phyloP scores from a whole-genome alignment of 2,888 invertebrate species.

The Tenthredo amoena region DNA sequence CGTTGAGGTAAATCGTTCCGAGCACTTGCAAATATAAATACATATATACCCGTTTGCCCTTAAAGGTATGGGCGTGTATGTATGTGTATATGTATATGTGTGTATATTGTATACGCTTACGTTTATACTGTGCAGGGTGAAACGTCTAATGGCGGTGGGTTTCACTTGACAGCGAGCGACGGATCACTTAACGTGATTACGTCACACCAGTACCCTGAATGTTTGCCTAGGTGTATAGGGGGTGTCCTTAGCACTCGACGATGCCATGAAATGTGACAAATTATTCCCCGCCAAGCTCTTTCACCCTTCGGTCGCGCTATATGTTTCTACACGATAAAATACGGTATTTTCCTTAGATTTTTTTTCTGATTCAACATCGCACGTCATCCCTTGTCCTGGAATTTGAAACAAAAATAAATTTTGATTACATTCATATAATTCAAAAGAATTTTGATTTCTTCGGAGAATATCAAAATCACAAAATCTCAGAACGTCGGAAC shows the following conservation, averaged over 20 bases:
- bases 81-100: neutral
- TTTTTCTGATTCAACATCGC: neutral
- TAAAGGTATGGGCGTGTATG: neutral
- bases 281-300: constrained; percentile 30
- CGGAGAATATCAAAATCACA: neutral
- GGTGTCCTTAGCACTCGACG: constrained; percentile 38
- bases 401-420: neutral
- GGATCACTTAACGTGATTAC: constrained; percentile 72
- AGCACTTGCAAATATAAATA: constrained; percentile 25
- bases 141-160: constrained; percentile 47
- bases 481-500: too few species aligned
- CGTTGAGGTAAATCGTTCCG: constrained; percentile 21
- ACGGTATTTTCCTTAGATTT: neutral
- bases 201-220: constrained; percentile 42
- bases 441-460: neutral
- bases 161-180: constrained; percentile 63
- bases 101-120: constrained; percentile 15
- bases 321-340: neutral
- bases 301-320: neutral
- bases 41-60: neutral
- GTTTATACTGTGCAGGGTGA: constrained; percentile 21
- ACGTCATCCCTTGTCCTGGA: neutral
- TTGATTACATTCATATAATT: neutral
- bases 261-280: constrained; percentile 44
- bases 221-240: constrained; percentile 58